Evolutionary conservation across 2,113 vertebrate genomes (phyloP).

Genomic region (Oryzias melastigma): DNA sequence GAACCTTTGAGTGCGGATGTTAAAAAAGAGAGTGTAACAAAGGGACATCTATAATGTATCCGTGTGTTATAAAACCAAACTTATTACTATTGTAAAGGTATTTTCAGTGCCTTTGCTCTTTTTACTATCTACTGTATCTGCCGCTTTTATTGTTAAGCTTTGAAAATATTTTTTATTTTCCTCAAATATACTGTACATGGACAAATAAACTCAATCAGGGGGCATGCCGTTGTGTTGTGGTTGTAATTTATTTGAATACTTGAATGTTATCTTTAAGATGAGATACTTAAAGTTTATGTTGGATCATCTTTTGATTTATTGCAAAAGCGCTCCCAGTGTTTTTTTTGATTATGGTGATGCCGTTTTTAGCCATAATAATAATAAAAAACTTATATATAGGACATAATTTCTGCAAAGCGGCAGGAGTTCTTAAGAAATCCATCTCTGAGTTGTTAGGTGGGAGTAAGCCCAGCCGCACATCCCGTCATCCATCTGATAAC

Average conservation of each 20-base stretch:
- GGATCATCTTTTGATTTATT: too few relatives aligned
- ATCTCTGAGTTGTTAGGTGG: too few relatives aligned
- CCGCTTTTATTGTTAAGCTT: conserved; percentile 24
- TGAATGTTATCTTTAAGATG: not conserved
- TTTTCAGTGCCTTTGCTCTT: conserved; percentile 54
- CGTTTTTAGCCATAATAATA: too few relatives aligned
- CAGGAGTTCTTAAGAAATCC: too few relatives aligned
- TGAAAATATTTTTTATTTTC: conserved; percentile 25
- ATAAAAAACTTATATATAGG: too few relatives aligned
- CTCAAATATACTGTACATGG: conserved; percentile 25
- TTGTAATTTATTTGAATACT: conserved; percentile 24
- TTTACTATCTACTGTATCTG: conserved; percentile 22
- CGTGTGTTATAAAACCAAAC: conserved; percentile 6
- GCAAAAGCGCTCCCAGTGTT: too few relatives aligned
- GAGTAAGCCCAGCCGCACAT: too few relatives aligned
- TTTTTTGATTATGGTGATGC: too few relatives aligned
- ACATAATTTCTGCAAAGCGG: too few relatives aligned
- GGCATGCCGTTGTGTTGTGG: conserved; percentile 25
- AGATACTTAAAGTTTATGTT: too few relatives aligned
- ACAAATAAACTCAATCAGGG: conserved; percentile 61
- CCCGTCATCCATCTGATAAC: too few relatives aligned
- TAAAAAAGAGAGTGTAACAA: conserved; percentile 10
- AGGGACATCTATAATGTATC: not conserved
- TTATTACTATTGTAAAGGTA: conserved; percentile 18
- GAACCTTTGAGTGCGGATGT: conserved; percentile 6